These are phyloP conservation scores for Cololabis saira DNA, from an alignment of 2,113 vertebrate genomes.

Conservation along the genomic window DNA sequence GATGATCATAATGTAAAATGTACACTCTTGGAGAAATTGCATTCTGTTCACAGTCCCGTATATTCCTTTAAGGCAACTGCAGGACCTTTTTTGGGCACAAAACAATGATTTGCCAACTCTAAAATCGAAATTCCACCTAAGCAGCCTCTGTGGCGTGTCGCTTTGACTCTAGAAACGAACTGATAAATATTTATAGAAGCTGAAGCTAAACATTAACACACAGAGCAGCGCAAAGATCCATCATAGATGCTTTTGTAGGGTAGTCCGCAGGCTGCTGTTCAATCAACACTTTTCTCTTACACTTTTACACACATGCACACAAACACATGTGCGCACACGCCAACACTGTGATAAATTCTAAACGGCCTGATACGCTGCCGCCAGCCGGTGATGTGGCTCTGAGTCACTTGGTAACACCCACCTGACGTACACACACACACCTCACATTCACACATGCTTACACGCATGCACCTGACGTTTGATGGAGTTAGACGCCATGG, in stretches of 20 bases:
- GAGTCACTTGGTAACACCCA: conserved; percentile 73
- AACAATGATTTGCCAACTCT: conserved; percentile 27
- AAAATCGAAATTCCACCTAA: conserved; percentile 48
- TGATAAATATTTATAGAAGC: conserved; percentile 74
- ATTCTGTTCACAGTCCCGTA: not conserved
- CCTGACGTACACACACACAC: conserved; percentile 42
- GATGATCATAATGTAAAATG: conserved; percentile 3
- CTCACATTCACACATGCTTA: conserved; percentile 37
- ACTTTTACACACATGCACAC: conserved; percentile 10
- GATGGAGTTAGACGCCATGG: conserved; percentile 77
- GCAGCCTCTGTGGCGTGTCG: conserved; percentile 28
- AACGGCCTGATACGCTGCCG: conserved; percentile 62
- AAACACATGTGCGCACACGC: conserved; percentile 29
- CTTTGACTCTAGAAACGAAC: conserved; percentile 46
- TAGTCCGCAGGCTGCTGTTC: conserved; percentile 52
- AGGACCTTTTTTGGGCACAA: conserved; percentile 63
- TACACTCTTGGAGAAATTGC: conserved; percentile 1
- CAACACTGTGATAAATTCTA: conserved; percentile 56
- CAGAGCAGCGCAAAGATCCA: conserved; percentile 52
- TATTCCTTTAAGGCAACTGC: conserved; percentile 20
- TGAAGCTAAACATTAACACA: conserved; percentile 66
- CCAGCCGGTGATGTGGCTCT: conserved; percentile 67
- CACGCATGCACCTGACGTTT: conserved; percentile 69
- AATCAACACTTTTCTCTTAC: conserved; percentile 55
- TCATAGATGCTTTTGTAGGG: conserved; percentile 54